Percentiles rank a stretch among this genome's conserved stretches.
These are phyloP conservation scores for Oikopleura dioica DNA, from an alignment of 23 tunicate genomes.

Conservation along the genomic window DNA sequence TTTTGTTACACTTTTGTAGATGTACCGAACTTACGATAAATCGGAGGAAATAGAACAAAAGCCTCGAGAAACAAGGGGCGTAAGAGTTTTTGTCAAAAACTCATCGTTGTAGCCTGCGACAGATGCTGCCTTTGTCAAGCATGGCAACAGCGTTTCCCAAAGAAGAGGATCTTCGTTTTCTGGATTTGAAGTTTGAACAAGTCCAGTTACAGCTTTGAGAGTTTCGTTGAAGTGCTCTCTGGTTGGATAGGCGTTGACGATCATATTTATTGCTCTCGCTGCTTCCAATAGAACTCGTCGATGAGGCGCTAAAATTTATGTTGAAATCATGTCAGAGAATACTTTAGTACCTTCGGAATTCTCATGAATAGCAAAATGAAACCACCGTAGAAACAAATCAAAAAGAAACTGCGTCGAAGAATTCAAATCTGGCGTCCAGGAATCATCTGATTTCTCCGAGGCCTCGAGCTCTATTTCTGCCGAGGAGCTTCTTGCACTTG, in stretches of 20 bases:
- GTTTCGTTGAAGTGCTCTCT: background rate
- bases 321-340: no score
- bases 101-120: background rate
- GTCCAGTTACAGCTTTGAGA: background rate
- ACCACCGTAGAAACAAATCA: background rate
- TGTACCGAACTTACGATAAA: background rate
- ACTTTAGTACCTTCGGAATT: background rate
- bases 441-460: no score
- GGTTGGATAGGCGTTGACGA: background rate
- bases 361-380: background rate
- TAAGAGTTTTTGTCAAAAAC: background rate
- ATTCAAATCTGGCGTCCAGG: background rate
- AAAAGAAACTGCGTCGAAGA: background rate
- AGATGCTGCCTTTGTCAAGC: background rate
- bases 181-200: background rate
- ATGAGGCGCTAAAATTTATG: background rate
- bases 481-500: no score
- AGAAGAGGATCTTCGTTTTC: background rate
- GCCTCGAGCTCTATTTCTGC: no score
- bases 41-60: background rate
- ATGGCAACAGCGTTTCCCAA: background rate
- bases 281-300: background rate
- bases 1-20: background rate
- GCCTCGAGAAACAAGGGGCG: background rate
- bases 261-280: background rate